Evolutionary conservation across 2,797 vertebrate genomes (phyloP).

Genomic region (Distichodus sexfasciatus): DNA sequence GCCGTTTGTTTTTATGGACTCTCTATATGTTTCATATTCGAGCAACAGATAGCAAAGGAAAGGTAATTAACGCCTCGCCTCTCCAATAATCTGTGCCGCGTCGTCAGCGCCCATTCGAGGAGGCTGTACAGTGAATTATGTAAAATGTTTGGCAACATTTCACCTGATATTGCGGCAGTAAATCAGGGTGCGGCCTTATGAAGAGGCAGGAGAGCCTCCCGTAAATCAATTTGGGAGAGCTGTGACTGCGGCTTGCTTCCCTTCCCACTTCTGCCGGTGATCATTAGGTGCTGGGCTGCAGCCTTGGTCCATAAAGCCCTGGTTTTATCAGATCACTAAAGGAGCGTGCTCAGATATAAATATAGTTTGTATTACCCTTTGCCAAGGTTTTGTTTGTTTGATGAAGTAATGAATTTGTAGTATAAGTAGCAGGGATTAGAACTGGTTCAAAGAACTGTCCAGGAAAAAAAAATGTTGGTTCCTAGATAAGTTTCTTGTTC

Average conservation of each 20-base stretch:
- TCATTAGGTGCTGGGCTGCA: slow-evolving; percentile 52
- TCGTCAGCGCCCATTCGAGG: slow-evolving; percentile 65
- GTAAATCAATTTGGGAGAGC: slow-evolving; percentile 61
- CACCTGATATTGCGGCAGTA: slow-evolving; percentile 69
- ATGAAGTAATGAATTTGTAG: slow-evolving; percentile 43
- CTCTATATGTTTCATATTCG: slow-evolving; percentile 63
- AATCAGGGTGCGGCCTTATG: slow-evolving; percentile 70
- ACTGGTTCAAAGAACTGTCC: too few species aligned
- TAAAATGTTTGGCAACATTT: slow-evolving; percentile 68
- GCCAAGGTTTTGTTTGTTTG: slow-evolving; percentile 30
- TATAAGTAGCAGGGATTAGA: too few species aligned
- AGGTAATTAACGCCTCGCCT: slow-evolving; percentile 64
- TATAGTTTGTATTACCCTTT: slow-evolving; percentile 41
- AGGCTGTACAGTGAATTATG: slow-evolving; percentile 67
- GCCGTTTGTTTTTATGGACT: slow-evolving; percentile 78
- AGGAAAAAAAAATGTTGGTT: too few species aligned
- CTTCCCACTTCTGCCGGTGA: too few species aligned
- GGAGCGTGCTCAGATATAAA: slow-evolving; percentile 33
- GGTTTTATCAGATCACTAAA: slow-evolving; percentile 37
- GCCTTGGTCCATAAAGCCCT: slow-evolving; percentile 38
- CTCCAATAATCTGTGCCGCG: slow-evolving; percentile 68
- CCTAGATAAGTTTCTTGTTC: too few species aligned
- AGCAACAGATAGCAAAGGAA: slow-evolving; percentile 55
- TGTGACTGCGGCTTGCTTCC: slow-evolving; percentile 25
- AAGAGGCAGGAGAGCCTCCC: slow-evolving; percentile 59